Evolutionary conservation across 2,888 invertebrate genomes (phyloP).

Genomic region (Xylota segnis): DNA sequence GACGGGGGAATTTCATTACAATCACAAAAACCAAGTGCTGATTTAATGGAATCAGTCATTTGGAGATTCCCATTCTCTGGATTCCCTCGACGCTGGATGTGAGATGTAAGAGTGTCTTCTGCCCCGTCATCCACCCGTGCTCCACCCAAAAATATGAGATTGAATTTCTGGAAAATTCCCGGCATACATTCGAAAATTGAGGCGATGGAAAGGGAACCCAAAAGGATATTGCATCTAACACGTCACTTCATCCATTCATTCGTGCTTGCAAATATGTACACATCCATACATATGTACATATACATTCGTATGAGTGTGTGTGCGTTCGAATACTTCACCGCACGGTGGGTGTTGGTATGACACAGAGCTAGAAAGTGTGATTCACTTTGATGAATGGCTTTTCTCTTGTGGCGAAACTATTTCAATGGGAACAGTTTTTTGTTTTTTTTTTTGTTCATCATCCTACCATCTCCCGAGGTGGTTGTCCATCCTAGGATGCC

Average conservation of each 20-base stretch:
- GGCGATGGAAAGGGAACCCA: conserved; percentile 2
- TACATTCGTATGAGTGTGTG: background rate
- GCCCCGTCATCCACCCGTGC: background rate
- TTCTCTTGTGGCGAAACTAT: conserved; percentile 40
- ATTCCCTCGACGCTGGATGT: background rate
- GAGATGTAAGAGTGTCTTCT: background rate
- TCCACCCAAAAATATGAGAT: conserved; percentile 47
- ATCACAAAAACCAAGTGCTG: conserved; percentile 75
- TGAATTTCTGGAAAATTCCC: conserved; percentile 60
- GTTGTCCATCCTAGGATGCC: conserved; percentile 25
- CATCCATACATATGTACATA: too few relatives aligned
- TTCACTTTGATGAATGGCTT: conserved; percentile 66
- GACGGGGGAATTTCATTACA: conserved; percentile 71
- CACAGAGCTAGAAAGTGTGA: conserved; percentile 51
- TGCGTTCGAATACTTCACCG: background rate
- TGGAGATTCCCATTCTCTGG: conserved; percentile 43
- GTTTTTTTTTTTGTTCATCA: conserved; percentile 4
- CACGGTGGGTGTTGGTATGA: conserved; percentile 28
- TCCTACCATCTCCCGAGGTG: background rate
- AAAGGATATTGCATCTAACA: conserved; percentile 43
- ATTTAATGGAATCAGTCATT: conserved; percentile 75
- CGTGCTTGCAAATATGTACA: too few relatives aligned
- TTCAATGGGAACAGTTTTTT: conserved; percentile 43
- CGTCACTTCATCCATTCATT: conserved; percentile 1
- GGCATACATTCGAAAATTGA: conserved; percentile 21